Evolutionary conservation across 2,888 invertebrate genomes (phyloP), one percentile per base, ranked within the genome.

Genomic region (Plutella xylostella): DNA sequence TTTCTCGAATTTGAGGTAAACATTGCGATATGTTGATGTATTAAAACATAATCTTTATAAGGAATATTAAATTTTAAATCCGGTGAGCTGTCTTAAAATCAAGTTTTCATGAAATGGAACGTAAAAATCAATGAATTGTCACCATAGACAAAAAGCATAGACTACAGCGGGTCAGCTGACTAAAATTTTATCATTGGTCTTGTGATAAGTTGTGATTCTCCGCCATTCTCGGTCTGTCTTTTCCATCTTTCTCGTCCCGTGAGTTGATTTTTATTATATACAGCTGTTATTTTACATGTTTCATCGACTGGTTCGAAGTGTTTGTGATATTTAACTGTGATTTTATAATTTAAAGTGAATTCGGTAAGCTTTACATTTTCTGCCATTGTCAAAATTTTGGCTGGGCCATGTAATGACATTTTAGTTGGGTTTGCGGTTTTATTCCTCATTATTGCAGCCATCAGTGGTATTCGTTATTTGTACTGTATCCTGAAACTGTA

Each of bases 201-300:
- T 84, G 84, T 85, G 83, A 84, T 83, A 83, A 74, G 77, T 82
- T 75, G 74, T 73, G 64, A 62, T 68, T 58, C 73, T 80, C 83
- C 83, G 83, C 84, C 83, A 83, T 84, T 82, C 83, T 79, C 68
- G 65, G 75, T 65, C 74, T 73, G 74, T 71, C 79, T 80, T 75
- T 79, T 77, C 72, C 72, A 66, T 76, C 78, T 78, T 72, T 75
- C 68, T 69, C 64, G 74, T 72, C 77, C 65, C 63, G 84, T 84
- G 77, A 84, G 84, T 84, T 72, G 56, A 57, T 59, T 66, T 73
- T 71, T 61, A 56, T 53, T 55, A 60, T 58, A 67, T 56, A 46
- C 53, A 47, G 52, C 64, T 45, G 48, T 54, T 56, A 55, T 64
- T 43, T n/a, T 59, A 48, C 46, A 50, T 45, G 42, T 54, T 52